phyloP scores from a whole-genome alignment of 2,797 vertebrate species.

The Pteropus rufus region DNA sequence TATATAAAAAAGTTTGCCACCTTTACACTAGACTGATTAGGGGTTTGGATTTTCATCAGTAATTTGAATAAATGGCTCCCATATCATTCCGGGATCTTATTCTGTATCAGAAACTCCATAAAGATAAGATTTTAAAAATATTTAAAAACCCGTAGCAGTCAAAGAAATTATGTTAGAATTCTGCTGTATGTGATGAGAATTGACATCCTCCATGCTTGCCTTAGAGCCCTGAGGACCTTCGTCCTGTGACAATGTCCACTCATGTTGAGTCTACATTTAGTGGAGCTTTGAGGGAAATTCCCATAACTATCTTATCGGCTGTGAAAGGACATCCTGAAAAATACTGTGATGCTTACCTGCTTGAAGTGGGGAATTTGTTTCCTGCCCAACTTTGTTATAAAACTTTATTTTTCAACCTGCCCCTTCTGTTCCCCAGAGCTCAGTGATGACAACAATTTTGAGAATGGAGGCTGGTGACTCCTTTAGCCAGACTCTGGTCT shows the following conservation, averaged over 20 bases:
- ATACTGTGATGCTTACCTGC: not conserved
- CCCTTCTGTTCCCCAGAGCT: not conserved
- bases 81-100: not conserved
- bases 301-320: not conserved
- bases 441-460: not conserved
- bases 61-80: not conserved
- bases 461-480: not conserved
- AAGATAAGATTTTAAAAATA: not conserved
- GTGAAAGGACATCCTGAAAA: not conserved
- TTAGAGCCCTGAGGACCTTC: not conserved
- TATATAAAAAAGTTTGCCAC: not conserved
- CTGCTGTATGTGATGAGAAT: not conserved
- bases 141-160: not conserved
- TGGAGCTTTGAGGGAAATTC: not conserved
- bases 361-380: not conserved
- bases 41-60: not conserved
- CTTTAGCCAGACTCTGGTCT: not conserved
- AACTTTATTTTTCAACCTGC: accelerated
- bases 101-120: not conserved
- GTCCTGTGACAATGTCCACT: not conserved
- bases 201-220: not conserved
- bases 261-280: not conserved
- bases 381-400: not conserved
- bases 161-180: not conserved
- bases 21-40: accelerated